Percentiles rank a stretch among this genome's conserved stretches.
These are phyloP conservation scores for Cochlearius cochlearius DNA, from an alignment of 2,113 vertebrate species.

Conservation along the genomic window DNA sequence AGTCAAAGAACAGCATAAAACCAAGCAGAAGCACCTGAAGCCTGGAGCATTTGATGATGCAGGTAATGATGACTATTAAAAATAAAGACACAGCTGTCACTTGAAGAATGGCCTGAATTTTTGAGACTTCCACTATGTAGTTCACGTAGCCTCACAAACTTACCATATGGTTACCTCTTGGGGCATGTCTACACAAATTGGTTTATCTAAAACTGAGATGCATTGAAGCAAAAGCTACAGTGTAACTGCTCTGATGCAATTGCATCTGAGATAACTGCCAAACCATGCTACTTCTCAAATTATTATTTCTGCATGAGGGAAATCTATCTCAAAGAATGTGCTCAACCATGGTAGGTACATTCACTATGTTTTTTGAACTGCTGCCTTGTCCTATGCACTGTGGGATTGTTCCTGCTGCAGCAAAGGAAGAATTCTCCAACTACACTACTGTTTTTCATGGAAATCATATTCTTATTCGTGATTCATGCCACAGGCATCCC, in stretches of 20 bases:
- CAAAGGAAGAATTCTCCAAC: not conserved
- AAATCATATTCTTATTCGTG: not conserved
- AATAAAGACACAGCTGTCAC: constrained; percentile 30
- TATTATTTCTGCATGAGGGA: constrained; percentile 45
- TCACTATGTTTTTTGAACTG: not conserved
- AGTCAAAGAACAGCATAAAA: not conserved
- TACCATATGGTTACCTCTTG: constrained; percentile 57
- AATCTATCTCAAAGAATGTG: not conserved
- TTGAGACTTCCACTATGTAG: not conserved
- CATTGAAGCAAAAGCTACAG: constrained; percentile 47
- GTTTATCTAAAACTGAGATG: constrained; percentile 24
- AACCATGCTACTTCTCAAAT: constrained; percentile 28
- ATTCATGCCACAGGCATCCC: not conserved
- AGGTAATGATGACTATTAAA: constrained; percentile 18
- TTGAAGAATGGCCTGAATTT: not conserved
- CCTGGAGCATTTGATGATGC: not conserved
- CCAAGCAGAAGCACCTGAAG: not conserved
- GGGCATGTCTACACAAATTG: constrained; percentile 34
- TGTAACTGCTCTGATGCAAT: constrained; percentile 47
- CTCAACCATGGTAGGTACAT: not conserved
- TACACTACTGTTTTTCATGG: not conserved
- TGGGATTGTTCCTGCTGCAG: not conserved
- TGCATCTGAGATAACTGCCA: constrained; percentile 36
- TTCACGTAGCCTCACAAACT: constrained; percentile 9
- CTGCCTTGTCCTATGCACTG: not conserved